Conservation (phyloP, 1,140 invertebrate species). For the Drosophila melanica region DNA sequence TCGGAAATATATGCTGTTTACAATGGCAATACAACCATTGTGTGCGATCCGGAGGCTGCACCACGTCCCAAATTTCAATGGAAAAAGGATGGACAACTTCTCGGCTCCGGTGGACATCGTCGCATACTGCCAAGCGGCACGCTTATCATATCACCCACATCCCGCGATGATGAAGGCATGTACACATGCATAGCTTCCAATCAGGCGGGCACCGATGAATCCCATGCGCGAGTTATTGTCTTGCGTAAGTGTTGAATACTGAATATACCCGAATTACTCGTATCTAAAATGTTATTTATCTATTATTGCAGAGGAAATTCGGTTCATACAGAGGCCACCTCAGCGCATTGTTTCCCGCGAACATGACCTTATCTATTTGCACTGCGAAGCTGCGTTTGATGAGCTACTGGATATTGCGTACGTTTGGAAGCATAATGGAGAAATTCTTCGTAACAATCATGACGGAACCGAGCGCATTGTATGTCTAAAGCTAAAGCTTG, state of each 20-base stretch:
- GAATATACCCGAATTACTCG: background rate
- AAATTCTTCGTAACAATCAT: constrained; percentile 89
- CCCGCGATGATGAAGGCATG: constrained; percentile 93
- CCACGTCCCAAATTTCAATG: constrained; percentile 94
- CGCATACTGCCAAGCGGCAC: constrained; percentile 93
- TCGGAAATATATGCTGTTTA: constrained; percentile 95
- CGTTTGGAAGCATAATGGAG: constrained; percentile 95
- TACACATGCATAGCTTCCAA: constrained; percentile 96
- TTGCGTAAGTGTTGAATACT: constrained; percentile 87
- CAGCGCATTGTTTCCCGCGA: constrained; percentile 88
- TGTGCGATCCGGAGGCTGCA: constrained; percentile 97
- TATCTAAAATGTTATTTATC: background rate
- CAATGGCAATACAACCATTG: constrained; percentile 95
- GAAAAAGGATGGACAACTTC: constrained; percentile 94
- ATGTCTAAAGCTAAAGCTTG: constrained; percentile 31
- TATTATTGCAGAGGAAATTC: constrained; percentile 86
- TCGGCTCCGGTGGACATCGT: constrained; percentile 91
- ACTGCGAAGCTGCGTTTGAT: constrained; percentile 92
- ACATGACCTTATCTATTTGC: constrained; percentile 89
- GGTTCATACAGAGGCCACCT: constrained; percentile 88
- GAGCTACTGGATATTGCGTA: constrained; percentile 94
- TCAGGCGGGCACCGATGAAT: constrained; percentile 91
- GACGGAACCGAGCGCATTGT: constrained; percentile 85
- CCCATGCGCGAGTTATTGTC: constrained; percentile 92
- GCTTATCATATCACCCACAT: constrained; percentile 93